Evolutionary conservation across 2,113 vertebrate genomes (phyloP), one percentile per base, ranked within the genome.

Genomic region (Stegastes partitus): DNA sequence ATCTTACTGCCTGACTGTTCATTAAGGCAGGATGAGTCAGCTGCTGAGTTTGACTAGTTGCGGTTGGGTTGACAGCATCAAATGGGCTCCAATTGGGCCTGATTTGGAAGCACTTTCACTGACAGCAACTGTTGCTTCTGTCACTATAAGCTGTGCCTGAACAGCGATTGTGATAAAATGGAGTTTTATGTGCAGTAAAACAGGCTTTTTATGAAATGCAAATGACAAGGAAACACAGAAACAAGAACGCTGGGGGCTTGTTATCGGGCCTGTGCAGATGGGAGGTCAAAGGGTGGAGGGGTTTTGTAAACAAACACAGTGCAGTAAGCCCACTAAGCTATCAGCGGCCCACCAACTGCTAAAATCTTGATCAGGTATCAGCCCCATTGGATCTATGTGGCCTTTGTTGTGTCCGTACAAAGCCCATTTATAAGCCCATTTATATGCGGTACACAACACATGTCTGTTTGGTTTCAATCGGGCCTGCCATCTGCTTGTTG

Each of bases 401-500:
- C 70, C 64, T 65, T 44, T 78, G 81, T 63, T 61, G 53, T 74
- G 69, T 61, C 42, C 3, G 4, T 11, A 56, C 64, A 58, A 74
- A 83, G 34, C 28, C 49, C 44, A 73, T 88, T 86, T 77, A 70
- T 37, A 26, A 59, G 31, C 44, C 55, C 50, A 75, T 90, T 87
- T 81, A 77, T 51, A 89, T 87, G 73, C 81, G 34, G 80, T 3
- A 54, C 69, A 63, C 77, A 83, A 34, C 63, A 71, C 57, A 47
- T 62, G 71, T 79, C 84, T 79, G 81, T 85, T 87, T 85, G 86
- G 23, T 81, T 85, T 90, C 78, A 79, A 31, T 86, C 49, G 16
- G 44, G 50, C 42, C 79, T 71, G 68, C 87, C 84, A 85, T 92
- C 91, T 92, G 89, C 76, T 86, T 88, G 77, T 81, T 59, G 70